Base-by-base conservation (phyloP, 2,888 invertebrate genomes). In the Lasius platythorax region DNA sequence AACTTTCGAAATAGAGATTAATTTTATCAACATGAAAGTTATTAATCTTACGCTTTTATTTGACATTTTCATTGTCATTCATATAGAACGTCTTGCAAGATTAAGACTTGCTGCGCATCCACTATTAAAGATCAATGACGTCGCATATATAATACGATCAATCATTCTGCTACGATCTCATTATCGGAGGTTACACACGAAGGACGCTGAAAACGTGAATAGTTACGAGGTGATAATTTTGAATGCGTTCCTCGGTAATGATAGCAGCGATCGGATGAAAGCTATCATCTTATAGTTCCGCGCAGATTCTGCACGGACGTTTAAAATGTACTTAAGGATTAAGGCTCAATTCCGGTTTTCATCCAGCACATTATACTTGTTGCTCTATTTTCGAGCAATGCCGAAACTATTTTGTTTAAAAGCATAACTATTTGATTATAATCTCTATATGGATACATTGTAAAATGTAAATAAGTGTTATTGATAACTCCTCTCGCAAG, bases 41-140 rank as follows among this genome's bases (percentile, higher is more conserved):
- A 66, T 75, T 43, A 75, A 75, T 75, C 33, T 75, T 28, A 23
- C 66, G 8, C 15, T 75, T 66, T 46, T 43, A 43, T 63, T 74
- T 50, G 33, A 37, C 53, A 70, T n/a, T 64, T 33, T 37, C n/a
- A n/a, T 53, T 72, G 28, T 53, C 28, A 53, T 70, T 72, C 43
- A 28, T 11, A 23, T 12, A 43, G 56, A 50, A 43, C n/a, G 12
- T 8, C 73, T 74, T 18, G 30, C 74, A 46, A 46, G 79, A 79
- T 79, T 79, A 70, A 79, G 58, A 61, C 58, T 43, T 30, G 40
- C 15, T 58, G 67, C 58, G n/a, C 23, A 11, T 15, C 40, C 33
- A 74, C 56, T 30, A 58, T 58, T 11, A 74, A 73, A 79, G 74
- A 79, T 73, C 78, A 56, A 79, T 79, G 58, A 67, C 75, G 46